A percentile compares a stretch with the other conserved stretches of the same genome.
phyloP scores from a whole-genome alignment of 2,888 invertebrate species.

The Chrysotoxum bicinctum region DNA sequence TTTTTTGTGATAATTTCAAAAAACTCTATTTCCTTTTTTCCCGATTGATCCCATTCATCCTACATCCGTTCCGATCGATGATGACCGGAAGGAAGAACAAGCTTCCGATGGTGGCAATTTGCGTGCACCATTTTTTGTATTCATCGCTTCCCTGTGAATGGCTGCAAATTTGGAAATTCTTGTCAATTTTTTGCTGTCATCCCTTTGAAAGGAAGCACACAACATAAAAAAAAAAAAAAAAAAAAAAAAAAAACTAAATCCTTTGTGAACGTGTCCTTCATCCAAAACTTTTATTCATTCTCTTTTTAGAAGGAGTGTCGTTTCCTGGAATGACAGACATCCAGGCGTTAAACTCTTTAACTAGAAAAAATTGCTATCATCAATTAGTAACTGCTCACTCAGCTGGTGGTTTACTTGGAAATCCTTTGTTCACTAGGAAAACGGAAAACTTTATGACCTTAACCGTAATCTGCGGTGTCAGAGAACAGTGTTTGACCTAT shows the following conservation, averaged over 20 bases:
- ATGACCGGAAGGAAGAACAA: conserved; percentile 39
- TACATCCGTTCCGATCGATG: conserved; percentile 7
- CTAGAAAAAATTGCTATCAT: conserved; percentile 62
- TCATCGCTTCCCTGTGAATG: conserved; percentile 32
- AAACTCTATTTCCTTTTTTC: conserved; percentile 3
- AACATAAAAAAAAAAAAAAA: background rate
- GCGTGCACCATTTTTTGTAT: conserved; percentile 21
- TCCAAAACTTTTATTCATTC: conserved; percentile 27
- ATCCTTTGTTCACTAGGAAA: conserved; percentile 47
- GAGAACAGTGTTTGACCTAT: conserved; percentile 57
- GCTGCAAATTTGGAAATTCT: conserved; percentile 50
- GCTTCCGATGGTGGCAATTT: conserved; percentile 61
- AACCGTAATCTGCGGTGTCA: conserved; percentile 55
- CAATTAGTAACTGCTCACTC: conserved; percentile 49
- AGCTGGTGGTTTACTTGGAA: conserved; percentile 17
- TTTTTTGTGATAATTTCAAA: conserved; percentile 7
- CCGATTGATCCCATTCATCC: conserved; percentile 40
- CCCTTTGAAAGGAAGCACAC: background rate
- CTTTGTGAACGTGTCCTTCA: conserved; percentile 36
- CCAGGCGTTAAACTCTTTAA: conserved; percentile 58
- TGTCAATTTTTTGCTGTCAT: conserved; percentile 32
- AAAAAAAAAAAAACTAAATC: background rate
- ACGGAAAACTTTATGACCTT: conserved; percentile 64
- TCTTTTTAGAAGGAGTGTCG: conserved; percentile 33
- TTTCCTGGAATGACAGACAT: conserved; percentile 34